Conservation (phyloP, 1,140 invertebrate species). For the Scaptomyza montana region DNA sequence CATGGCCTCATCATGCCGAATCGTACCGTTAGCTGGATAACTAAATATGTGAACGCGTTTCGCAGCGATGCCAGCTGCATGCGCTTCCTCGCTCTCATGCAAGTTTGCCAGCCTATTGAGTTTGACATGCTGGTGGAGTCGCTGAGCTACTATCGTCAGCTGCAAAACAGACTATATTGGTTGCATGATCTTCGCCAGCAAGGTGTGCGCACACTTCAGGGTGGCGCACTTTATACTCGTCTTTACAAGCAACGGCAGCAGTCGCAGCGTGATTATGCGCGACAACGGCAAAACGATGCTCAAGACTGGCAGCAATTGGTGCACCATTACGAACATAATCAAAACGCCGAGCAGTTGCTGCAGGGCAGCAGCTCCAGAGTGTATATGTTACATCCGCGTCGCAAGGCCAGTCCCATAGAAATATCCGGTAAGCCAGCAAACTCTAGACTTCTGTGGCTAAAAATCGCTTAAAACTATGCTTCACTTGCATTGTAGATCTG, state of each 20-base stretch:
- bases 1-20: constrained; percentile 92
- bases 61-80: constrained; percentile 84
- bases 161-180: constrained; percentile 87
- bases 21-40: constrained; percentile 86
- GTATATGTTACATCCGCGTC: constrained; percentile 57
- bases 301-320: constrained; percentile 84
- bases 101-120: constrained; percentile 88
- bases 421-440: constrained; percentile 76
- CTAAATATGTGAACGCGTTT: constrained; percentile 77
- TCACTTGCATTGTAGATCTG: constrained; percentile 86
- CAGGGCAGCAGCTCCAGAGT: constrained; percentile 66
- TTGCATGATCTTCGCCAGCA: constrained; percentile 88
- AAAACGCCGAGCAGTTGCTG: constrained; percentile 35
- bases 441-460: background rate
- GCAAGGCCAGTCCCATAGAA: constrained; percentile 86
- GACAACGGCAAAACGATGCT: constrained; percentile 68
- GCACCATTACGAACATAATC: constrained; percentile 57
- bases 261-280: constrained; percentile 84
- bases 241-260: constrained; percentile 86
- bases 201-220: constrained; percentile 88
- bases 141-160: constrained; percentile 88
- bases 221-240: constrained; percentile 88
- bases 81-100: constrained; percentile 88
- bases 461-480: background rate
- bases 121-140: constrained; percentile 92